Evolutionary conservation across 2,113 vertebrate species (phyloP).

Genomic region (Colius striatus): DNA sequence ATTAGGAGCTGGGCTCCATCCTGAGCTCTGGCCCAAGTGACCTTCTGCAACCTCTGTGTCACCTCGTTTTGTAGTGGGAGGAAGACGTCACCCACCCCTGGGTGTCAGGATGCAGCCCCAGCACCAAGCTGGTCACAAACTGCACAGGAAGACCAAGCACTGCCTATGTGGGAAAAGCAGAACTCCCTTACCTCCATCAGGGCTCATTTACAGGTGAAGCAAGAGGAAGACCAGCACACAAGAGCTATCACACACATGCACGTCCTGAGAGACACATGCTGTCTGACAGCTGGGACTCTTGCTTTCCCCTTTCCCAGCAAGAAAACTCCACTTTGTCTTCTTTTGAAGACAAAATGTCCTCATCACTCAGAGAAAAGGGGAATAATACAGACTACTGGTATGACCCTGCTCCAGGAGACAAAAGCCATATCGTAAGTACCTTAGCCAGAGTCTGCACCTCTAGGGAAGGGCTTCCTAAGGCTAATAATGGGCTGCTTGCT

Average conservation of each 20-base stretch:
- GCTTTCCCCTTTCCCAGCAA: too few relatives aligned
- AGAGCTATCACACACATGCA: not conserved
- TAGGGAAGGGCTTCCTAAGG: not conserved
- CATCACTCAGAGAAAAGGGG: not conserved
- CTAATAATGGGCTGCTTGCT: rapidly evolving
- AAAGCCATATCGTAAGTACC: too few relatives aligned
- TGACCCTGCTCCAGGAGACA: not conserved
- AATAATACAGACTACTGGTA: rapidly evolving
- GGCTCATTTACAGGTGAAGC: not conserved
- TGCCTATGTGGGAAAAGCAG: not conserved
- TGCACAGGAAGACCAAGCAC: not conserved
- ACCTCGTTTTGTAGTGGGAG: not conserved
- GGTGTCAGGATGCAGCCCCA: not conserved
- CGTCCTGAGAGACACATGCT: not conserved
- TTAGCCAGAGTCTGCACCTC: not conserved
- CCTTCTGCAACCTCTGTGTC: not conserved
- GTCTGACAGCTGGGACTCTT: too few relatives aligned
- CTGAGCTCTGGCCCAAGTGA: not conserved
- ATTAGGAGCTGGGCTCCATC: not conserved
- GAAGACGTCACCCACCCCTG: not conserved
- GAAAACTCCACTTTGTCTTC: not conserved
- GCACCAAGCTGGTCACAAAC: not conserved
- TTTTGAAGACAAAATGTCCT: not conserved
- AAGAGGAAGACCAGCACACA: not conserved
- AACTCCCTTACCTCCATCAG: not conserved